Evolutionary conservation across 2,797 vertebrate genomes (phyloP), one percentile per base, ranked within the genome.

Genomic region (Ctenopoma kingsleyae): DNA sequence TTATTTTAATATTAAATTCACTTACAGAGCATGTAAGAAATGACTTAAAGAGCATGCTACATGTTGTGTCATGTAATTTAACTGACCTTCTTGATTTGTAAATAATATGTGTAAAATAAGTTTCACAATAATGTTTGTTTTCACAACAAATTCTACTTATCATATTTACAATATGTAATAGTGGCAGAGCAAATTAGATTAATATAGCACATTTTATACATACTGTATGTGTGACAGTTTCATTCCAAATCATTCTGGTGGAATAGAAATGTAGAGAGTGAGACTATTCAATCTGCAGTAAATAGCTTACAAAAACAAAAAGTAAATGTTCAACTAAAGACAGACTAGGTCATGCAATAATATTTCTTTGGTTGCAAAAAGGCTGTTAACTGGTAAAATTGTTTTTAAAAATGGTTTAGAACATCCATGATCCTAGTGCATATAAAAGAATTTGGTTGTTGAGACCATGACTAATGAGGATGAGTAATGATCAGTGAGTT

Each of bases 401-500:
- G 1, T 8, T 32, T 32, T 32, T 32, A 2, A 8, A n/a, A 32
- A 32, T 32, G 8, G 8, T 32, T 32, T 32, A 32, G 2, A 8
- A 32, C 8, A 32, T 32, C 30, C 30, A 32, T 32, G 30, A 32
- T 32, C 8, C 30, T 11, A 11, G 36, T 38, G 36, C 36, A 38
- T 32, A 10, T 41, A 22, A 20, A 47, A 9, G 25, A 51, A 40
- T 64, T 55, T 30, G 6, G 38, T 40, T 15, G 13, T 15, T 13
- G 8, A 47, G n/a, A 17, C 19, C 30, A 32, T 63, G 63, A 78
- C 27, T 8, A 19, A 15, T 30, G 25, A 66, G 10, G 65, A 78
- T 81, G 66, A 77, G 48, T 54, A 38, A 77, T 30, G 15, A n/a
- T 54, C 2, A 54, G n/a, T 67, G 56, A 80, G 43, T 55, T 82